A percentile compares a stretch with the other conserved stretches of the same genome.
phyloP scores from a whole-genome alignment of 2,113 vertebrate species.

The Morphnarchus princeps region DNA sequence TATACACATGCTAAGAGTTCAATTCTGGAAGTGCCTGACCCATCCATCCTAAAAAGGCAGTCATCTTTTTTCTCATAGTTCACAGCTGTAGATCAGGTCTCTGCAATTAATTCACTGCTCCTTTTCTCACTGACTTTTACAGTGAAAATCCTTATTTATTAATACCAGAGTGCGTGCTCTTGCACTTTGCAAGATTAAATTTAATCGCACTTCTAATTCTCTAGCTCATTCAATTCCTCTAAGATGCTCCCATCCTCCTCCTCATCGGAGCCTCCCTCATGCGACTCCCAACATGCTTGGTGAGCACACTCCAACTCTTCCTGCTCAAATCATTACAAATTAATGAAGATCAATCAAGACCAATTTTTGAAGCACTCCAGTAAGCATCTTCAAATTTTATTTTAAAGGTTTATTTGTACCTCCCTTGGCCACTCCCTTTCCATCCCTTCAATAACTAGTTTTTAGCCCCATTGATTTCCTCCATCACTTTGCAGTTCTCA shows the following conservation, averaged over 20 bases:
- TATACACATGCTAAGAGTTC: not conserved
- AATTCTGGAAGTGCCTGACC: not conserved
- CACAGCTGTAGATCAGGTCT: not conserved
- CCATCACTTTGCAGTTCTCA: not conserved
- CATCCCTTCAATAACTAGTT: not conserved
- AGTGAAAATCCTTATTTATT: conserved; percentile 1
- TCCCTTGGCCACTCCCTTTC: not conserved
- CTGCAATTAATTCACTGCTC: not conserved
- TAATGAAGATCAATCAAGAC: not conserved
- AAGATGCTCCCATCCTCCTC: not conserved
- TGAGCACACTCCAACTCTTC: not conserved
- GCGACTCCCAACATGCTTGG: not conserved
- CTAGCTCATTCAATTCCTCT: not conserved
- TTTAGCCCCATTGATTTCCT: not conserved
- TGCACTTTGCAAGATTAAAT: conserved; percentile 5
- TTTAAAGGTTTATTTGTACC: not conserved
- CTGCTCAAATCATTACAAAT: not conserved
- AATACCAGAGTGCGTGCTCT: not conserved
- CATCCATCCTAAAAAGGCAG: not conserved
- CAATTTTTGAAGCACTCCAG: not conserved
- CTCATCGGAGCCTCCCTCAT: not conserved
- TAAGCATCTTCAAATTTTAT: not conserved
- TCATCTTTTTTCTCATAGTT: not conserved
- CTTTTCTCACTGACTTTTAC: not conserved
- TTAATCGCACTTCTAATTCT: not conserved